Evolutionary conservation across 2,113 vertebrate genomes (phyloP), one percentile per base, ranked within the genome.

Genomic region (Dinomys branickii): DNA sequence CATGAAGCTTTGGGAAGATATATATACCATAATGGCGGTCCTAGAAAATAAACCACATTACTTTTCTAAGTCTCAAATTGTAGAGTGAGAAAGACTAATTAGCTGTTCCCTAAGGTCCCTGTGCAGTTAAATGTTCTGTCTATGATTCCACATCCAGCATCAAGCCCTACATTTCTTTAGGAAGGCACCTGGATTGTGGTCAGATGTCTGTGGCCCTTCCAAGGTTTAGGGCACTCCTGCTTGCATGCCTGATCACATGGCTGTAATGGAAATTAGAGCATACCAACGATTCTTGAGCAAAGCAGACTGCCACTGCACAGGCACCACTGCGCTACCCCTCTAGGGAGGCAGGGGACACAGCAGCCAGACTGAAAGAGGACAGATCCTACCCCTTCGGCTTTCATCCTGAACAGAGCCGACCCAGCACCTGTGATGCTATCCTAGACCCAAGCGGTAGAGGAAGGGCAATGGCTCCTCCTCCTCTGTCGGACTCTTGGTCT

Each of bases 201-300:
- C 28, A 28, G 73, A 30, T 17, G 26, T 28, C 81, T 41, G n/a
- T 56, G 54, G 11, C 11, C 7, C 52, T 28, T 8, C 50, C 38
- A 28, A 47, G 80, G 9, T 24, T 61, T 63, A 0, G 71, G 22
- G 54, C 2, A 4, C 52, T 17, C 52, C 78, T n/a, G 7, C 16
- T 0, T 35, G 50, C 41, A 38, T 3, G 0, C 47, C 5, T 26
- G 35, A 14, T 35, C 5, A 2, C 88, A 22, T 9, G 59, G n/a
- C 71, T 80, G 0, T 54, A 17, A 50, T 26, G 20, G 83, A 71
- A 61, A 61, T 16, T 12, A 61, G 80, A 24, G 2, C 2, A 0
- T 38, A 33, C 67, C 78, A 6, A 1, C 17, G 86, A 65, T 58
- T 86, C 26, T 38, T 26, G 3, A 41, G 81, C 35, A 52, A 30